Conservation (phyloP, 2,113 vertebrate species). For the Halichoeres trimaculatus region DNA sequence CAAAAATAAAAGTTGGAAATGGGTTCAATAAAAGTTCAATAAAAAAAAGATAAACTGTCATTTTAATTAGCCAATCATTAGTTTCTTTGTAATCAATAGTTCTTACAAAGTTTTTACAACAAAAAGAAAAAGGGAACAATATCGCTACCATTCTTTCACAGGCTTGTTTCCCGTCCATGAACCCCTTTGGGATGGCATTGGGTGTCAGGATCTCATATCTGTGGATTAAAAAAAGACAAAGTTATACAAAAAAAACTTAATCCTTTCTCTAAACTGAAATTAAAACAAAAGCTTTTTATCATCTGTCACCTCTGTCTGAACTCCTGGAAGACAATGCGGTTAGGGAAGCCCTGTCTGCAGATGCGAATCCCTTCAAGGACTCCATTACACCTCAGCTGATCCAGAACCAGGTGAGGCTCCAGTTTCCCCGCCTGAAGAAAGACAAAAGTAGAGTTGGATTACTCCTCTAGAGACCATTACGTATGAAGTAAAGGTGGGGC, state of each 20-base stretch:
- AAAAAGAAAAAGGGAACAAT: not conserved
- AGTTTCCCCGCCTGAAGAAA: slow-evolving; percentile 91
- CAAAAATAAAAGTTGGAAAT: too few relatives aligned
- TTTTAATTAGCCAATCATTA: too few relatives aligned
- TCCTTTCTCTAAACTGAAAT: not conserved
- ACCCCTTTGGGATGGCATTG: slow-evolving; percentile 97
- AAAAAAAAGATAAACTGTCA: too few relatives aligned
- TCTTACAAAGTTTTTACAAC: too few relatives aligned
- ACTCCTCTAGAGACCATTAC: not conserved
- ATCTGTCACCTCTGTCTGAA: slow-evolving; percentile 94
- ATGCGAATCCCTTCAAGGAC: slow-evolving; percentile 97
- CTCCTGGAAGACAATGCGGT: slow-evolving; percentile 98
- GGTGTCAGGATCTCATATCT: slow-evolving; percentile 99
- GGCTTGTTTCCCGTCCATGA: slow-evolving; percentile 99
- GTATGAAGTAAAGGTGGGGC: not conserved
- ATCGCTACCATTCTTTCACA: slow-evolving; percentile 94
- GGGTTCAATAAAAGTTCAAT: too few relatives aligned
- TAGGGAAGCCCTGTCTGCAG: slow-evolving; percentile 98
- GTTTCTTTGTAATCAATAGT: too few relatives aligned
- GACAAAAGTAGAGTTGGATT: not conserved
- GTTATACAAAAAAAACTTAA: not conserved
- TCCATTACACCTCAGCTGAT: slow-evolving; percentile 96
- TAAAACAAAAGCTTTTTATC: not conserved
- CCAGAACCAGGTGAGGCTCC: slow-evolving; percentile 95
- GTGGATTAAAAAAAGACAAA: slow-evolving; percentile 33